Percentiles rank a stretch among this genome's conserved stretches.
Evolutionary conservation across 2,113 vertebrate genomes (phyloP).

Genomic region (Turnix velox): DNA sequence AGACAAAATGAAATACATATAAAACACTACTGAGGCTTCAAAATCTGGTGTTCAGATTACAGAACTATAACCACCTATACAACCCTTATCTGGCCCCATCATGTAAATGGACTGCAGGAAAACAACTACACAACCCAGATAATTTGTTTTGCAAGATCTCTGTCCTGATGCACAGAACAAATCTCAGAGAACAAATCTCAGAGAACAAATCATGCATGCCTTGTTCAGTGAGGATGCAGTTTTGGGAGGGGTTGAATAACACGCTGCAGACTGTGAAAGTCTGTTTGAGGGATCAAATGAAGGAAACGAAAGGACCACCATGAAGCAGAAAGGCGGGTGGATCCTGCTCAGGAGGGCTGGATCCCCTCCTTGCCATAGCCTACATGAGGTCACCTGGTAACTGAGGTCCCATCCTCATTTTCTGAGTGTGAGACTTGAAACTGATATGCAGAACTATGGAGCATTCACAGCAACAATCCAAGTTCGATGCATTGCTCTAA

Average conservation of each 20-base stretch:
- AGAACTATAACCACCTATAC: not conserved
- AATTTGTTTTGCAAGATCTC: not conserved
- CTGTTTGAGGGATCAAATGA: accelerated
- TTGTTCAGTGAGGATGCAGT: not conserved
- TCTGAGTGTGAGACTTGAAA: not conserved
- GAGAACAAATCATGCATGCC: accelerated
- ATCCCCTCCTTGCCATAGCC: not conserved
- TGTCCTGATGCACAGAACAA: not conserved
- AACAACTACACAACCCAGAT: accelerated
- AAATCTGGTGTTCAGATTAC: not conserved
- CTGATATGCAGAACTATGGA: accelerated
- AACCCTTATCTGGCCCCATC: not conserved
- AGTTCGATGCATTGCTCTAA: not conserved
- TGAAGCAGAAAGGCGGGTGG: not conserved
- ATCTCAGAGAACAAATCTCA: too few relatives aligned
- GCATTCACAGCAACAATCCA: not conserved
- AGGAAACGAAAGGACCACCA: not conserved
- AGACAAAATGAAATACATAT: not conserved
- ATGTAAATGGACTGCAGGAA: not conserved
- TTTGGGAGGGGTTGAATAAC: not conserved
- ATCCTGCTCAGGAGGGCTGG: not conserved
- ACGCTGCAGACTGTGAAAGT: not conserved
- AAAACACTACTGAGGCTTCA: not conserved
- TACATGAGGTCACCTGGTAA: not conserved
- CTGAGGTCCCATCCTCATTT: not conserved